Evolutionary conservation across 2,113 vertebrate species (phyloP).

Genomic region (Picathartes gymnocephalus): DNA sequence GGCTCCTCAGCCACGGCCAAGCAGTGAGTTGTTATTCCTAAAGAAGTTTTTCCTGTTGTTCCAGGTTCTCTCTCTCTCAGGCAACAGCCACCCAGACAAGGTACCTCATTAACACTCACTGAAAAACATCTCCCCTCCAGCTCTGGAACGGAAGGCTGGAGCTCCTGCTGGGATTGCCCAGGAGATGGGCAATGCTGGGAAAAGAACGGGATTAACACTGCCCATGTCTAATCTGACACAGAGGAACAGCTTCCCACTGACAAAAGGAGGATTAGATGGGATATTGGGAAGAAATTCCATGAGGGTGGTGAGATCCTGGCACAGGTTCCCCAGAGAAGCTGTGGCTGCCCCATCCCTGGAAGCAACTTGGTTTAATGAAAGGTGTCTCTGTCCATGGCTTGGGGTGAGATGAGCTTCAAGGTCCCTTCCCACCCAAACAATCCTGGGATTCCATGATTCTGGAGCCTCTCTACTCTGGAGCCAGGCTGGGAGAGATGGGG

Average conservation of each 20-base stretch:
- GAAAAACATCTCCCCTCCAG: background rate
- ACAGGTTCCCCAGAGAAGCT: background rate
- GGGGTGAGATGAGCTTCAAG: background rate
- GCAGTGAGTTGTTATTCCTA: background rate
- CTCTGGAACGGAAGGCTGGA: background rate
- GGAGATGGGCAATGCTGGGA: background rate
- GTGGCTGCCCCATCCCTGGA: background rate
- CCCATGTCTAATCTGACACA: background rate
- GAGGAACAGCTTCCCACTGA: background rate
- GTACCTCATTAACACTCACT: background rate
- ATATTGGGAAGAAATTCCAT: fast-evolving
- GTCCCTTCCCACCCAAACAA: background rate
- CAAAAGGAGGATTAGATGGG: background rate
- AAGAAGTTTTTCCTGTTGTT: background rate
- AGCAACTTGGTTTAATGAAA: background rate
- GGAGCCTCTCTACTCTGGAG: background rate
- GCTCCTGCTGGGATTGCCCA: background rate
- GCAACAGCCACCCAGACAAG: background rate
- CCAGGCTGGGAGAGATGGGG: background rate
- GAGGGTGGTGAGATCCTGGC: background rate
- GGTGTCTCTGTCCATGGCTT: background rate
- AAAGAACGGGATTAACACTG: too few species aligned
- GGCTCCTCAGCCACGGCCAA: background rate
- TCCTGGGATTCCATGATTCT: background rate
- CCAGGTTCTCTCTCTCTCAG: background rate